Conservation (phyloP, 2,797 vertebrate genomes). For the Pantherophis vulpinus region DNA sequence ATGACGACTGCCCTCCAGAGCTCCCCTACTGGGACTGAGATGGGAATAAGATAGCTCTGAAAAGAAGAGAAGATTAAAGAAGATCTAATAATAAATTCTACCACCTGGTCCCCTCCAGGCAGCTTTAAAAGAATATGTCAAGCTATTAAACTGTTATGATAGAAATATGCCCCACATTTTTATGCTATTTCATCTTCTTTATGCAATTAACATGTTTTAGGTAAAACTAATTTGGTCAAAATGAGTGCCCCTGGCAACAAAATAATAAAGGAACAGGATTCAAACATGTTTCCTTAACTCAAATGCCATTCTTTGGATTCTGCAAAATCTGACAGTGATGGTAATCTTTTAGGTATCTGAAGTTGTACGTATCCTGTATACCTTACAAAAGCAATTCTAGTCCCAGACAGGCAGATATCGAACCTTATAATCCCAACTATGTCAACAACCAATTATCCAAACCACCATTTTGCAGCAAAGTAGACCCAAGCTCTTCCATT, state of each 20-base stretch:
- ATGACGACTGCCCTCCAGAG: neutral
- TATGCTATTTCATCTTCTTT: neutral
- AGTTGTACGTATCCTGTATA: neutral
- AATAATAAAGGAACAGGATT: neutral
- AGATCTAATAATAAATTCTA: neutral
- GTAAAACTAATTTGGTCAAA: neutral
- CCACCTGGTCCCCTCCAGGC: neutral
- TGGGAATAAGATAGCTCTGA: neutral
- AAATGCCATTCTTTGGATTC: neutral
- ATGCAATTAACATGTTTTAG: neutral
- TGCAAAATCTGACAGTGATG: neutral
- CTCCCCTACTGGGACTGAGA: neutral
- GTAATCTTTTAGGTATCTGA: neutral
- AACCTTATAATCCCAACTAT: neutral
- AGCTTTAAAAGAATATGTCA: neutral
- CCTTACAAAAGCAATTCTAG: neutral
- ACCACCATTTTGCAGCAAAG: neutral
- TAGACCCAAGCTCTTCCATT: neutral
- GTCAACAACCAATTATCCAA: neutral
- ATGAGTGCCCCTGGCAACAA: neutral
- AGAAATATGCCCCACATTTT: neutral
- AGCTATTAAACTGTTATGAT: neutral
- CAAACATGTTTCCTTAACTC: neutral
- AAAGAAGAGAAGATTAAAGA: neutral
- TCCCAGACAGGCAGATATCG: neutral